Evolutionary conservation across 2,797 vertebrate genomes (phyloP).

Genomic region (Morus bassanus): DNA sequence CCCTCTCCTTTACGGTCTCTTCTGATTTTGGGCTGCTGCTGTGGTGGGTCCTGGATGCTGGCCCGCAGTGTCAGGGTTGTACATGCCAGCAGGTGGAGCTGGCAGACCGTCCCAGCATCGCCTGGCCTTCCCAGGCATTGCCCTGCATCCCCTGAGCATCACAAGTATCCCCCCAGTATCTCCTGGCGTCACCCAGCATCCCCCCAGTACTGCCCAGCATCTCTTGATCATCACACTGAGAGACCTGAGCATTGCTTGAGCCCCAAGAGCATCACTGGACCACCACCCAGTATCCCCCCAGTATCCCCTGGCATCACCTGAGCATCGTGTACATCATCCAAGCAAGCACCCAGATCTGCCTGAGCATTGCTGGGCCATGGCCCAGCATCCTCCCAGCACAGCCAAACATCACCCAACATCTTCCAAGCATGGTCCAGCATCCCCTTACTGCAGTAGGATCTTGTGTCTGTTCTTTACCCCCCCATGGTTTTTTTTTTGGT

Average conservation of each 20-base stretch:
- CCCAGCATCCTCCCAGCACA: background rate
- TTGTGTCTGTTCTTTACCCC: background rate
- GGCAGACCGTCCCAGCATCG: background rate
- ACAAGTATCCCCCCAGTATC: too few species aligned
- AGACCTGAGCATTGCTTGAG: background rate
- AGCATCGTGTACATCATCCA: background rate
- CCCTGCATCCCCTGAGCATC: background rate
- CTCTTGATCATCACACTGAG: background rate
- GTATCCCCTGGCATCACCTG: background rate
- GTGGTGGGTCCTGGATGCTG: background rate
- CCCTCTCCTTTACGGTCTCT: background rate
- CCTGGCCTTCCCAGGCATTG: background rate
- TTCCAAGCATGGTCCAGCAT: too few species aligned
- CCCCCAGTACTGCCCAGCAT: background rate
- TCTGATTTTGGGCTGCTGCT: background rate
- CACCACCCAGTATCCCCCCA: background rate
- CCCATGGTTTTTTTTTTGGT: background rate
- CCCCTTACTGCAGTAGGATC: background rate
- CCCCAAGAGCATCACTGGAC: background rate
- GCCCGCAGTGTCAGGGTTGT: background rate
- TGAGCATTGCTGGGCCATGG: background rate
- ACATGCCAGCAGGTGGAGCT: conserved; percentile 56
- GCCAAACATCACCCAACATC: background rate
- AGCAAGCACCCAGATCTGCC: background rate
- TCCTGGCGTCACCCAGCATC: background rate